phyloP scores from a whole-genome alignment of 2,888 invertebrate genomes.

The Tinea pellionella region DNA sequence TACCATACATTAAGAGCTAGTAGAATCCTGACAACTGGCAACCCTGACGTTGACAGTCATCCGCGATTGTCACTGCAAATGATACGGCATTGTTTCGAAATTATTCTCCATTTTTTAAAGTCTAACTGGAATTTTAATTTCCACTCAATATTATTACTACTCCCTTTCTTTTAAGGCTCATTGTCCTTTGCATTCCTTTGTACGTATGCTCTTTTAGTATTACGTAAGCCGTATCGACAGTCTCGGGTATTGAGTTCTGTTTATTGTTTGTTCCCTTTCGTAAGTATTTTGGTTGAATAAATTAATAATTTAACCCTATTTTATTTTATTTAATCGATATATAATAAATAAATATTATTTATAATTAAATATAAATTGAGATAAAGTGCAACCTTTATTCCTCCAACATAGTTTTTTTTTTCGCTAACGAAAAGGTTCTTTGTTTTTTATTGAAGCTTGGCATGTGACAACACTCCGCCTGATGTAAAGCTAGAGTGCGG shows the following conservation, averaged over 20 bases:
- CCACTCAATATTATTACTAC: background rate
- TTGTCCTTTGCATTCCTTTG: background rate
- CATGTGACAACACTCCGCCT: background rate
- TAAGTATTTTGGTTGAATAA: conserved; percentile 43
- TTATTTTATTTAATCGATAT: background rate
- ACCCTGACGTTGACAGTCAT: conserved; percentile 36
- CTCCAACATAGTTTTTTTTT: no score
- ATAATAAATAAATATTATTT: background rate
- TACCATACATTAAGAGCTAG: no score
- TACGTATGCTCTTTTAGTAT: background rate
- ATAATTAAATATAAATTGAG: no score
- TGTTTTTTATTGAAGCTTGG: no score
- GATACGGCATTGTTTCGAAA: conserved; percentile 41
- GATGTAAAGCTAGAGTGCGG: no score
- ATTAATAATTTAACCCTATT: conserved; percentile 40
- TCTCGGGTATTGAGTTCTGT: conserved; percentile 49
- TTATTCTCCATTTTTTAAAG: background rate
- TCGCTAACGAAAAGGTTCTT: no score
- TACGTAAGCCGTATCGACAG: conserved; percentile 25
- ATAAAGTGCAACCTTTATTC: no score
- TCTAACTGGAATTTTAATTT: background rate
- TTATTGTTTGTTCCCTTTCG: conserved; percentile 49
- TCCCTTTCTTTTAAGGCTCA: background rate
- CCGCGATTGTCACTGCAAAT: conserved; percentile 38
- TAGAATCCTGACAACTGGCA: no score